These are phyloP conservation scores for Boloria euphrosyne DNA, from an alignment of 2,888 invertebrate species.

Conservation along the genomic window DNA sequence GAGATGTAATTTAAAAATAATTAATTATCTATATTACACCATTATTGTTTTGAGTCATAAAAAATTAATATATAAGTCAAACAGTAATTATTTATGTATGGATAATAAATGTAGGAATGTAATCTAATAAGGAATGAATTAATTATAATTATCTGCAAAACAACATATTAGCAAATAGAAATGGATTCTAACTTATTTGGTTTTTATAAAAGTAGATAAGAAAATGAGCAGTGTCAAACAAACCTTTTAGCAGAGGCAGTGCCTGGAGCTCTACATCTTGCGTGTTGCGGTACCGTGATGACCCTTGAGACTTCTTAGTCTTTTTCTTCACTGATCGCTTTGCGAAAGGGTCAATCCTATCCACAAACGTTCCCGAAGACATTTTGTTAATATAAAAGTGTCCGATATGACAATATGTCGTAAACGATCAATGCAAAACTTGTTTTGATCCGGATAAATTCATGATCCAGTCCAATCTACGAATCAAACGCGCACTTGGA, in stretches of 20 bases:
- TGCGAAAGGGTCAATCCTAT: conserved; percentile 99
- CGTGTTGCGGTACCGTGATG: conserved; percentile 98
- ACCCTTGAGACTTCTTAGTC: conserved; percentile 99
- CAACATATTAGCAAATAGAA: too few relatives aligned
- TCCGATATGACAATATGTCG: conserved; percentile 78
- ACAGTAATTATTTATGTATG: too few relatives aligned
- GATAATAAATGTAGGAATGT: too few relatives aligned
- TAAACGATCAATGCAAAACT: conserved; percentile 77
- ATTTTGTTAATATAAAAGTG: conserved; percentile 81
- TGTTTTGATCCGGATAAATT: conserved; percentile 78
- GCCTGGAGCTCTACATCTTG: conserved; percentile 98
- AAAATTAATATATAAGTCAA: too few relatives aligned
- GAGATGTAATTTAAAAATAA: neutral
- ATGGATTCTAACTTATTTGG: neutral
- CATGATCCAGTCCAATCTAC: conserved; percentile 79
- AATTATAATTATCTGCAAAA: too few relatives aligned
- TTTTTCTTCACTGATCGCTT: conserved; percentile 99
- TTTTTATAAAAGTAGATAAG: neutral
- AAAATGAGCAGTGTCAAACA: conserved; percentile 48
- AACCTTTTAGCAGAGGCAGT: conserved; percentile 98
- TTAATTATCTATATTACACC: neutral
- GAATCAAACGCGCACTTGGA: conserved; percentile 77
- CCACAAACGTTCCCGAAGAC: conserved; percentile 95
- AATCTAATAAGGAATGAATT: too few relatives aligned
- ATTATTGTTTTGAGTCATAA: too few relatives aligned